Percentiles rank a stretch among this genome's conserved stretches.
These are phyloP conservation scores for Parazoanthus darwini DNA, from an alignment of 92 coral and sea anemone species.

Conservation along the genomic window DNA sequence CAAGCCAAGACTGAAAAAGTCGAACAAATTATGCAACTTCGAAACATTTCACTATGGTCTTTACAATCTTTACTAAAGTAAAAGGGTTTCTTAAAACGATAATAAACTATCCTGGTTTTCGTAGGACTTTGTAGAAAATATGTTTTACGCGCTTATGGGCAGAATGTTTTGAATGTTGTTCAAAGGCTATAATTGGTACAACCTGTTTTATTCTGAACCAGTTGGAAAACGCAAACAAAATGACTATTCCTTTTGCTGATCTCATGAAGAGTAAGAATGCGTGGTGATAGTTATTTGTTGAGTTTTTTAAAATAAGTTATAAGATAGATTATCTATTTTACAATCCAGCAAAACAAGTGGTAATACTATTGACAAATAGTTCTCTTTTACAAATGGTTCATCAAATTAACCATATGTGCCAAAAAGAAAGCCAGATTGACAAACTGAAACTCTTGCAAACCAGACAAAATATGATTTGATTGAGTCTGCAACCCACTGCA, in stretches of 20 bases:
- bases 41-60: not conserved
- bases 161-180: not conserved
- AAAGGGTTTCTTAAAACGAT: not conserved
- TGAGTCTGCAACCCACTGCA: not conserved
- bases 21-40: not conserved
- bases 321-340: not conserved
- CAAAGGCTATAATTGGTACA: not conserved
- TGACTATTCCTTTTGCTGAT: not conserved
- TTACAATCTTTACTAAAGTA: not conserved
- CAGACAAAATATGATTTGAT: slow-evolving; percentile 14
- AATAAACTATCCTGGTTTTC: too few relatives aligned
- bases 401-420: not conserved
- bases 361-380: slow-evolving; percentile 1
- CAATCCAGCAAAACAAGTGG: not conserved
- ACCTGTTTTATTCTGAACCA: not conserved
- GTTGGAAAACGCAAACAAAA: not conserved
- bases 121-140: too few relatives aligned
- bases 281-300: not conserved
- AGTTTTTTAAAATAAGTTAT: not conserved
- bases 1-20: not conserved
- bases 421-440: not conserved
- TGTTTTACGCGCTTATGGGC: not conserved
- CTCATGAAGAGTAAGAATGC: not conserved
- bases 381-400: slow-evolving; percentile 2
- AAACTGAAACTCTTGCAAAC: slow-evolving; percentile 9